phyloP scores from a whole-genome alignment of 2,888 invertebrate species.

The Steinernema carpocapsae region DNA sequence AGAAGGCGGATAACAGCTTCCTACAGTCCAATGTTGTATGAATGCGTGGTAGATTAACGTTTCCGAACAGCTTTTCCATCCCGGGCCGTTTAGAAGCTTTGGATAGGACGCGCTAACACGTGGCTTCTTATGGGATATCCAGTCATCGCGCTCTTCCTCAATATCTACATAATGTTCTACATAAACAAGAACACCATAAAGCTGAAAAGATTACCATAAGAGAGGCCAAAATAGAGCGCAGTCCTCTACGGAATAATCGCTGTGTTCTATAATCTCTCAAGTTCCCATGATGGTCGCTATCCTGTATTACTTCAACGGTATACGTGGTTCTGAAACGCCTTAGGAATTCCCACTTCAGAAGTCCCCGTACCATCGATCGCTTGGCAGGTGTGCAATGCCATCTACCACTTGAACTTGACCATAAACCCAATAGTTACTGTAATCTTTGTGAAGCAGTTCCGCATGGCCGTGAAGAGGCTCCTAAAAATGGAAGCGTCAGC shows the following conservation, averaged over 20 bases:
- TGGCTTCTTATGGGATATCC: not conserved
- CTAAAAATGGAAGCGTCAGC: no score
- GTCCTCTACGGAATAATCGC: not conserved
- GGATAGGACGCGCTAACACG: not conserved
- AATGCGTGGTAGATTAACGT: no score
- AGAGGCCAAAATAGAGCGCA: not conserved
- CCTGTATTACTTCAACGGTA: not conserved
- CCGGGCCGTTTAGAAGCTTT: not conserved
- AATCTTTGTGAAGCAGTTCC: constrained; percentile 11
- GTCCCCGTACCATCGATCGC: not conserved
- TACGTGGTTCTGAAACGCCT: not conserved
- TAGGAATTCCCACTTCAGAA: not conserved
- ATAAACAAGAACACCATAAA: not conserved
- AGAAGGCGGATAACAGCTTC: no score
- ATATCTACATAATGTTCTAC: constrained; percentile 3
- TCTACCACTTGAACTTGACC: not conserved
- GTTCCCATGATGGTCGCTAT: not conserved
- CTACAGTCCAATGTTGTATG: no score
- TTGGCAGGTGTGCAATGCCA: not conserved
- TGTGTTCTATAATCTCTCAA: not conserved
- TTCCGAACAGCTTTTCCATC: no score
- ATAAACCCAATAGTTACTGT: constrained; percentile 1
- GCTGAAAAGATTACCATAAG: not conserved
- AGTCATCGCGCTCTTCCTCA: not conserved
- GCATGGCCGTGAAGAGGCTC: not conserved